These are phyloP conservation scores for Sphecodes monilicornis DNA, from an alignment of 2,888 invertebrate genomes.

Conservation along the genomic window DNA sequence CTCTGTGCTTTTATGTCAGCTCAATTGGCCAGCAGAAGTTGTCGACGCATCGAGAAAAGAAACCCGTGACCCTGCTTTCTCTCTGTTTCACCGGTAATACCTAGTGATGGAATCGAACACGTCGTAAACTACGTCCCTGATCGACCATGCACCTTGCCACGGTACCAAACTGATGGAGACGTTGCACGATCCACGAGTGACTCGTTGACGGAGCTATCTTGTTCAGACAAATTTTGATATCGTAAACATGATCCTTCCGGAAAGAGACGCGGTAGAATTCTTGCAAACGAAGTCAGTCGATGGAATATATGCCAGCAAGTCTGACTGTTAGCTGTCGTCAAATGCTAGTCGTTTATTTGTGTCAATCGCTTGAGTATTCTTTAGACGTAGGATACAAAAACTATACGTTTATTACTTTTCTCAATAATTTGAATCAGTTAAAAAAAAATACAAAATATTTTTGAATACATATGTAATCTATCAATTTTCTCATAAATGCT, in stretches of 20 bases:
- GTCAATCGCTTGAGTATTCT: too few species aligned
- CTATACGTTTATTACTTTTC: too few species aligned
- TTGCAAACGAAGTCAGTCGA: neutral
- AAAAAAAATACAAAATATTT: too few species aligned
- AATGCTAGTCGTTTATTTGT: too few species aligned
- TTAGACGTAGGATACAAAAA: too few species aligned
- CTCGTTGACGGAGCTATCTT: neutral
- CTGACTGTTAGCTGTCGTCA: too few species aligned
- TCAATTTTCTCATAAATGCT: too few species aligned
- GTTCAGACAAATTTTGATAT: neutral
- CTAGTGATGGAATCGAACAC: neutral
- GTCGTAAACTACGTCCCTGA: neutral
- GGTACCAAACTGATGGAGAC: neutral
- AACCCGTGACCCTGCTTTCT: slow-evolving; percentile 23
- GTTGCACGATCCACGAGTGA: neutral
- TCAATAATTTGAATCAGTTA: too few species aligned
- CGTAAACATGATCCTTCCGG: neutral
- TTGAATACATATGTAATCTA: too few species aligned
- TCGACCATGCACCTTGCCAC: neutral
- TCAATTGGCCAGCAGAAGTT: slow-evolving; percentile 60
- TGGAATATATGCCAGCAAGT: too few species aligned
- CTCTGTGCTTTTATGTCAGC: slow-evolving; percentile 49
- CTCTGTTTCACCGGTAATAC: slow-evolving; percentile 29
- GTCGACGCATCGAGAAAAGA: slow-evolving; percentile 42
- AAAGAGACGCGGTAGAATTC: too few species aligned